Base-by-base conservation (phyloP, 23 tunicate genomes). In the Pegea sp. region DNA sequence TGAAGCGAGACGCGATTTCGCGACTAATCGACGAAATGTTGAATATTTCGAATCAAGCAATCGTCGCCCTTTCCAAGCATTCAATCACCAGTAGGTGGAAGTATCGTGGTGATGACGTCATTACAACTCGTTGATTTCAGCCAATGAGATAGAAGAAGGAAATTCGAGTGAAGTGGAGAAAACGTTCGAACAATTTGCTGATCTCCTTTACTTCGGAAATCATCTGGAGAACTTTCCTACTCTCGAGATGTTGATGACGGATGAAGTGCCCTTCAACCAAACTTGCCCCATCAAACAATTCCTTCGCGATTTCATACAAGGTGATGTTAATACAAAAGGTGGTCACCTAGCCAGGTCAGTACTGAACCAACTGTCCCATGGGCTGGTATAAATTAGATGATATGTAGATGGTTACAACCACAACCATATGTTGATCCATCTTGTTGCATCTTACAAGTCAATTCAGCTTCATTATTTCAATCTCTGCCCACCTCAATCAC, bases 261-360 rank as follows among this genome's bases (percentile, higher is more conserved):
- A 66, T 6, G 29, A 61, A 24, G 63, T 76, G 7, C 75, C 74
- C 26, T 26, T 68, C 23, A 62, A 31, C 30, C 65, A 67, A 20
- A 65, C 32, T 13, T 55, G 74, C 13, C 62, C 64, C 25, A 75
- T 67, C 34, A 67, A 61, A 28, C 24, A 42, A 26, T 76, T 76
- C 38, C 60, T 76, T 25, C 44, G 51, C 19, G 75, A 76, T 62
- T 76, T 76, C 53, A 63, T 76, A 24, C 44, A 65, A 0, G 88
- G 69, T 5, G 24, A 65, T 4, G 50, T 49, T 18, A 64, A 76
- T 34, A 76, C 88, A 16, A 67, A 62, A 49, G 88, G 88, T 22
- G 88, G 88, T 5, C 44, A 69, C 16, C 29, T 76, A 32, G 88
- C 88, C 4, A 76, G 88, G 88, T 76, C 7, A 18, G 54, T 22